Conservation (phyloP, 2,888 invertebrate genomes). For the Galerucella pusilla region DNA sequence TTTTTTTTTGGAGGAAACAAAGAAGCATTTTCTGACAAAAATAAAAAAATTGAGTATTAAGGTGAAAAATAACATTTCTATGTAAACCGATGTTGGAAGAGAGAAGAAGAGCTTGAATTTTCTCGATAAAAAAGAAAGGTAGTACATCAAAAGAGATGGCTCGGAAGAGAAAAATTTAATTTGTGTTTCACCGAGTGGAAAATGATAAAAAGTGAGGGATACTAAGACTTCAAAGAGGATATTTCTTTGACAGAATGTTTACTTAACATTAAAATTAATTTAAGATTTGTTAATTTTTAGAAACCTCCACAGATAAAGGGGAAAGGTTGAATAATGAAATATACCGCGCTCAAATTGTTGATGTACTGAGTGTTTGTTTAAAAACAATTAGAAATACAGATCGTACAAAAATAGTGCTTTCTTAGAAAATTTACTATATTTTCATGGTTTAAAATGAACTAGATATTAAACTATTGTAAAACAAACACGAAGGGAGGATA, state of each 20-base stretch:
- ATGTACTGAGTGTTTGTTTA: no score
- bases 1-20: no score
- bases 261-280: conserved; percentile 5
- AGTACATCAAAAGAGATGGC: conserved; percentile 6
- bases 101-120: neutral
- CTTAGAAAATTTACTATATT: no score
- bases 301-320: neutral
- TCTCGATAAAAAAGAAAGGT: neutral
- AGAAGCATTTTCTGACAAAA: no score
- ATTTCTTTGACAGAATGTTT: conserved; percentile 15
- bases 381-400: no score
- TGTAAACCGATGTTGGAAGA: neutral
- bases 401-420: no score
- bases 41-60: neutral
- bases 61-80: neutral
- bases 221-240: conserved; percentile 14
- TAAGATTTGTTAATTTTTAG: conserved; percentile 4
- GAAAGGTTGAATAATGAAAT: no score
- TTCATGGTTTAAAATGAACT: no score
- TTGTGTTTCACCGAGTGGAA: conserved; percentile 7
- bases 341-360: no score
- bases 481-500: no score
- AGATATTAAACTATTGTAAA: no score
- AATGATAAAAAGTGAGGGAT: conserved; percentile 1
- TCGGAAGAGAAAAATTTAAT: conserved; percentile 12